phyloP scores from a whole-genome alignment of 2,888 invertebrate species.

The Callinectes sapidus region DNA sequence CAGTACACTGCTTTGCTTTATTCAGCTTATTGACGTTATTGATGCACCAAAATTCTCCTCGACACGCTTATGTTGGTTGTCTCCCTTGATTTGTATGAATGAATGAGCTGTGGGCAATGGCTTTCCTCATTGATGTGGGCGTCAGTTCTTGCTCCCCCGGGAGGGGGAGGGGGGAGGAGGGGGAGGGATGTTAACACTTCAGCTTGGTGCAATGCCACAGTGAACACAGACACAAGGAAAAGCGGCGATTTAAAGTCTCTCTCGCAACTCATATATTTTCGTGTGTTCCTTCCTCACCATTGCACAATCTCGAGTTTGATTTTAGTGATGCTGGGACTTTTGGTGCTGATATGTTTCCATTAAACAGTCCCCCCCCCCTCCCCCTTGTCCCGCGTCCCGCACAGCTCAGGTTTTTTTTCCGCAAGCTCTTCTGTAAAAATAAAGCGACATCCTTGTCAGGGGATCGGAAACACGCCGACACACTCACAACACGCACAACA shows the following conservation, averaged over 20 bases:
- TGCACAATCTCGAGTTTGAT: background rate
- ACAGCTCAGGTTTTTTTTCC: background rate
- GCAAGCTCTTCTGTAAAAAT: background rate
- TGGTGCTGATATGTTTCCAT: background rate
- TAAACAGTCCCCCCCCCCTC: background rate
- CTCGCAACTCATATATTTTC: background rate
- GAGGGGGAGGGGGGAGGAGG: background rate
- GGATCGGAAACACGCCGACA: background rate
- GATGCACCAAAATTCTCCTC: background rate
- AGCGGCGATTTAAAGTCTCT: background rate
- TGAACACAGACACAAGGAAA: background rate
- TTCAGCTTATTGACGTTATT: background rate
- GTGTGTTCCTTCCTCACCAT: background rate
- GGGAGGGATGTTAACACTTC: constrained; percentile 12
- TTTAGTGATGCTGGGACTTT: background rate
- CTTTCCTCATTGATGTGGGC: background rate
- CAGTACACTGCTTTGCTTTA: background rate
- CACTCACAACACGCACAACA: background rate
- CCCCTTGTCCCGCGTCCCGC: background rate
- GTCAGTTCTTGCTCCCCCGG: background rate
- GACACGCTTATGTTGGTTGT: background rate
- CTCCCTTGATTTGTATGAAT: background rate
- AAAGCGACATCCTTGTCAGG: background rate
- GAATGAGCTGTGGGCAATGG: background rate
- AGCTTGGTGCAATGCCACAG: background rate